Evolutionary conservation across 2,797 vertebrate species (phyloP).

Genomic region (Salarias fasciatus): DNA sequence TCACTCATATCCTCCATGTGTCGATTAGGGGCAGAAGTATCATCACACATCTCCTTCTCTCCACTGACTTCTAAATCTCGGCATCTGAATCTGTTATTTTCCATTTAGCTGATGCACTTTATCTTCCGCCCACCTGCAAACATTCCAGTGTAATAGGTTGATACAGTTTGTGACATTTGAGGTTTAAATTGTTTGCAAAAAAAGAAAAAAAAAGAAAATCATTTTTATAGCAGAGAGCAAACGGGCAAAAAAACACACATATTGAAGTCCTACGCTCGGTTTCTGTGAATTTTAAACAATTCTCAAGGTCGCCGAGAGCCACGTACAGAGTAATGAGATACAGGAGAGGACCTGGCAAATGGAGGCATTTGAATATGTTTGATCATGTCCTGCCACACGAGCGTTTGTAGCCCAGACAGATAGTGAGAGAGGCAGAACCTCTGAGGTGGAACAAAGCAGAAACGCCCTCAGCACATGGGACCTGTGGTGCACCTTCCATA

Average conservation of each 20-base stretch:
- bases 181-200: constrained; percentile 16
- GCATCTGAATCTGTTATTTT: constrained; percentile 3
- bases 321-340: constrained; percentile 51
- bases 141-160: constrained; percentile 9
- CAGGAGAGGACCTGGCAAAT: constrained; percentile 40
- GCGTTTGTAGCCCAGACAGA: constrained; percentile 31
- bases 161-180: constrained; percentile 36
- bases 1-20: constrained; percentile 10
- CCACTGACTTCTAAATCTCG: constrained; percentile 7
- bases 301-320: constrained; percentile 52
- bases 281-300: constrained; percentile 51
- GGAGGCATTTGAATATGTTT: constrained; percentile 66
- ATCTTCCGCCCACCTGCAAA: constrained; percentile 7
- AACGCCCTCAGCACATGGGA: constrained; percentile 10
- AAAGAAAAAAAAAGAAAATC: neutral
- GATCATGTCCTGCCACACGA: constrained; percentile 49
- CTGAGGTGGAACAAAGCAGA: constrained; percentile 37
- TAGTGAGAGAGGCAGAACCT: constrained; percentile 27
- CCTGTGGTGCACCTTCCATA: constrained; percentile 5
- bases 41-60: constrained; percentile 3
- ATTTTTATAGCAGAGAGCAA: constrained; percentile 9
- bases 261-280: constrained; percentile 17
- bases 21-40: constrained; percentile 8
- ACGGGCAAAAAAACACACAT: constrained; percentile 2
- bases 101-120: neutral